phyloP scores from a whole-genome alignment of 2,888 invertebrate species.

The Mesorhabditis belari region DNA sequence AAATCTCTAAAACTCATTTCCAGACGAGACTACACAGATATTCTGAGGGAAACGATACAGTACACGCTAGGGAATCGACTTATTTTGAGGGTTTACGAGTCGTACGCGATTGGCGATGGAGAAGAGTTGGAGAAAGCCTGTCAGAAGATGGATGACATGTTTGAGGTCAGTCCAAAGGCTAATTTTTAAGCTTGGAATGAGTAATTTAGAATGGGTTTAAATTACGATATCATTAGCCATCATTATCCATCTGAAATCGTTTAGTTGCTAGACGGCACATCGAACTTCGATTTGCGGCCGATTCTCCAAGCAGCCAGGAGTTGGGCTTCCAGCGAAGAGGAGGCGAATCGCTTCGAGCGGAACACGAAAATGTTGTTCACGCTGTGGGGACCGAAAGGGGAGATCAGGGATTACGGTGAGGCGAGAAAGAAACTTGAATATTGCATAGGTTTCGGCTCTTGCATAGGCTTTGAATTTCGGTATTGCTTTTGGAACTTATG shows the following conservation, averaged over 20 bases:
- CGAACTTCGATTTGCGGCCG: not conserved
- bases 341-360: not conserved
- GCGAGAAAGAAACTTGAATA: too few species aligned
- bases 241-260: not conserved
- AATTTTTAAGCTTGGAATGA: too few species aligned
- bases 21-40: constrained; percentile 22
- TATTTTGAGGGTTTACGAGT: constrained; percentile 15
- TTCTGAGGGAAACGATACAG: constrained; percentile 16
- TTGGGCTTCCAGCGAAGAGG: not conserved
- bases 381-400: not conserved
- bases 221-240: too few species aligned
- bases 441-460: too few species aligned
- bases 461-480: too few species aligned
- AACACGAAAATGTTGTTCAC: not conserved
- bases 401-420: not conserved
- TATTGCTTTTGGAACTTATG: too few species aligned
- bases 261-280: not conserved
- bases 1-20: not conserved
- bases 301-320: not conserved
- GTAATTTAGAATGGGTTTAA: too few species aligned
- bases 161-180: too few species aligned
- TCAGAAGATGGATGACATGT: constrained; percentile 11
- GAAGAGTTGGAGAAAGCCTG: too few species aligned
- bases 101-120: constrained; percentile 15
- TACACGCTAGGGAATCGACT: constrained; percentile 21